phyloP scores from a whole-genome alignment of 2,113 vertebrate genomes.

The Bucco capensis region DNA sequence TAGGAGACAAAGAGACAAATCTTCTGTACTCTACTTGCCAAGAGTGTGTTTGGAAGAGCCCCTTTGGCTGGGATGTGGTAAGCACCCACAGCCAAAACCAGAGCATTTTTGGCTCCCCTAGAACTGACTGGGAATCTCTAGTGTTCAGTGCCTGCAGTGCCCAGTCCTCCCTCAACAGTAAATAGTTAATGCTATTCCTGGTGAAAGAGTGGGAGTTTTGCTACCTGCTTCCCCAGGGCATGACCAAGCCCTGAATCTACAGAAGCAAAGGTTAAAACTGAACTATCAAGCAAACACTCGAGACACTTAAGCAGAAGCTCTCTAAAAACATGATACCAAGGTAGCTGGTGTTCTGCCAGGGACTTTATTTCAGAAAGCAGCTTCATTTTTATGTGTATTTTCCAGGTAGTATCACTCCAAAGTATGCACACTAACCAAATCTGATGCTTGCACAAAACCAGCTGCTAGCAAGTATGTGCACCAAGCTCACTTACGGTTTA shows the following conservation, averaged over 20 bases:
- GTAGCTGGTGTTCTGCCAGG: background rate
- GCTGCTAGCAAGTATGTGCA: background rate
- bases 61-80: background rate
- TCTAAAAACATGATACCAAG: background rate
- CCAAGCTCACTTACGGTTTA: background rate
- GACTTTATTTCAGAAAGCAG: background rate
- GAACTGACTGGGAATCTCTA: background rate
- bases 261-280: background rate
- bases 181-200: background rate
- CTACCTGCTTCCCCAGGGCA: background rate
- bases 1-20: background rate
- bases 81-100: background rate
- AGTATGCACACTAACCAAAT: background rate
- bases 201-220: background rate
- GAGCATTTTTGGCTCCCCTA: background rate
- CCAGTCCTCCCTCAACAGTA: background rate
- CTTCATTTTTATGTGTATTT: background rate
- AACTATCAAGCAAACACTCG: background rate
- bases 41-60: background rate
- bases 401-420: background rate
- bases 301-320: background rate
- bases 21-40: background rate
- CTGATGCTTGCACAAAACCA: background rate
- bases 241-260: background rate
- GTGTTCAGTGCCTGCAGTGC: background rate